Evolutionary conservation across 2,888 invertebrate genomes (phyloP).

Genomic region (Ophion ventricosus): DNA sequence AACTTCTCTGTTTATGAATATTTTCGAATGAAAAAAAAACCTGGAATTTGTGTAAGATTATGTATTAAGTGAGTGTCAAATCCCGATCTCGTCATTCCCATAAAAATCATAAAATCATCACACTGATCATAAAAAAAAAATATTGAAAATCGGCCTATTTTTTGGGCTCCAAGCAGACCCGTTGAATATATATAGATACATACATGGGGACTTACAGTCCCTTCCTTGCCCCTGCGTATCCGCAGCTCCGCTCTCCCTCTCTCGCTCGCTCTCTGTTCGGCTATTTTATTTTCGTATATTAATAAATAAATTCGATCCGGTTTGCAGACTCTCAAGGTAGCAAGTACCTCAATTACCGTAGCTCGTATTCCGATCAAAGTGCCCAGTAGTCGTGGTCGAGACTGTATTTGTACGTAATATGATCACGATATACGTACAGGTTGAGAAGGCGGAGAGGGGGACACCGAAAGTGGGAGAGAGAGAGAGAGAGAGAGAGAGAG

Average conservation of each 20-base stretch:
- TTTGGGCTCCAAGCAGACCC: no score
- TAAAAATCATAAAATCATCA: no score
- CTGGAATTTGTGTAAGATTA: no score
- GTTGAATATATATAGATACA: background rate
- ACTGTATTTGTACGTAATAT: conserved; percentile 37
- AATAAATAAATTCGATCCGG: conserved; percentile 58
- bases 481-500: conserved; percentile 7
- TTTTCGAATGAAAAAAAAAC: no score
- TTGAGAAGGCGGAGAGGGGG: background rate
- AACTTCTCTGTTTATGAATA: no score
- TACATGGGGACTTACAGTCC: background rate
- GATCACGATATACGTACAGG: conserved; percentile 21
- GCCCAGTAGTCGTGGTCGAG: conserved; percentile 27
- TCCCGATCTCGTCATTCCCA: no score
- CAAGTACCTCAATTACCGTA: conserved; percentile 59
- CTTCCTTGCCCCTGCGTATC: conserved; percentile 13
- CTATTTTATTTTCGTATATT: conserved; percentile 49
- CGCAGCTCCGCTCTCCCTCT: conserved; percentile 1
- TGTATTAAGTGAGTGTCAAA: no score
- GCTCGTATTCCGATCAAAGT: conserved; percentile 49
- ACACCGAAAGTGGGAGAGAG: conserved; percentile 3
- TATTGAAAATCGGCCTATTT: no score
- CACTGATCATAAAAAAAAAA: no score
- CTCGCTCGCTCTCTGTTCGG: conserved; percentile 3
- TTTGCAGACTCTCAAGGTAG: conserved; percentile 56